Evolutionary conservation across 2,888 invertebrate species (phyloP), one percentile per base, ranked within the genome.

Genomic region (Choreutis nemorana): DNA sequence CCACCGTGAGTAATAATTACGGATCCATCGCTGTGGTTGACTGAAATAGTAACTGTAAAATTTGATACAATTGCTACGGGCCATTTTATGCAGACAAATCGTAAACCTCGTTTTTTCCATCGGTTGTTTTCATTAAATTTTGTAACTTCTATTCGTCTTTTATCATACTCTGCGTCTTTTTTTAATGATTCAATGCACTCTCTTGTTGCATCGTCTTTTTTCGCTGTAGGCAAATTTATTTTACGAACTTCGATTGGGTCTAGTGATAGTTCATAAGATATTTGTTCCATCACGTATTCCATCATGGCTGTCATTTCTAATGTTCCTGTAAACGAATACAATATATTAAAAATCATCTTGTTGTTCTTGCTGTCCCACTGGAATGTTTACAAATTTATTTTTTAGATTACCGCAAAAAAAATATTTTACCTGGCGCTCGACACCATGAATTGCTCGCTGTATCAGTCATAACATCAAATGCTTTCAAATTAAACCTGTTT

Each of bases 91-190:
- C 84, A 82, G 1, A 82, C 68, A 3, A 86, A 36, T 2, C 78
- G 50, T 2, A 83, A 61, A 1, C 83, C 87, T 31, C 73, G 75
- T 50, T 88, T 87, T 44, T 80, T 84, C 87, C 87, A 88, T 14
- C 84, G 61, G 59, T 87, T 87, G 33, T 70, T 14, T 22, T 57
- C 47, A 44, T 85, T 85, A 45, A 80, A 85, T 6, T 55, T 41
- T 16, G 63, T 55, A n/a, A 83, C 61, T 4, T 53, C 60, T 25
- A 45, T 44, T 34, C 60, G 61, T 9, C 84, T 55, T 5, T 47
- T 42, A 1, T 70, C 65, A 37, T 78, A 81, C 26, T 83, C 70
- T 0, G 78, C 65, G 35, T 67, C 66, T 31, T 52, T 53, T 34
- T 65, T 63, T 14, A 83, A 39, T 16, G 81, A 75, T 1, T 71